Conservation (phyloP, 2,113 vertebrate genomes). For the Salvelinus namaycush region DNA sequence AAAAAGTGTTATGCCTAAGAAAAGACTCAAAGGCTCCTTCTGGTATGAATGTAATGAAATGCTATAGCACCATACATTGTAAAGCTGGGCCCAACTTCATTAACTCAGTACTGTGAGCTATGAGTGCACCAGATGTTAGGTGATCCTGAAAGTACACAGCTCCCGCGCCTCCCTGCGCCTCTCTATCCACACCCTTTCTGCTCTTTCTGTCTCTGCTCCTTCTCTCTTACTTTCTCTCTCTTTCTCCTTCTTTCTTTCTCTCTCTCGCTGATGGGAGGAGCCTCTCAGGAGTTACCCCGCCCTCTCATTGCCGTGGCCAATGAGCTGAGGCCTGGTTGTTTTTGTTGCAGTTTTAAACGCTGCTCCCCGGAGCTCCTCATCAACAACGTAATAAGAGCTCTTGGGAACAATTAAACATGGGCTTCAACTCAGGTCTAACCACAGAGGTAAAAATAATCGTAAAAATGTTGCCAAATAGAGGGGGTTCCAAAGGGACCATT, state of each 20-base stretch:
- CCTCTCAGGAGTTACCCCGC: constrained; percentile 2
- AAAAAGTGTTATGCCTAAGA: not conserved
- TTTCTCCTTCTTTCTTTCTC: constrained; percentile 51
- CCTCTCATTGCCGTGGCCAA: constrained; percentile 58
- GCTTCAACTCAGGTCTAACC: constrained; percentile 82
- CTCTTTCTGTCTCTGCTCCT: constrained; percentile 31
- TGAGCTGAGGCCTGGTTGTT: constrained; percentile 77
- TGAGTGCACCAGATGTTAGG: constrained; percentile 3
- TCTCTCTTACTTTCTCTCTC: constrained; percentile 20
- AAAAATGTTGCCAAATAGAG: constrained; percentile 77
- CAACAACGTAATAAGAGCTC: constrained; percentile 89
- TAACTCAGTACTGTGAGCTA: constrained; percentile 11
- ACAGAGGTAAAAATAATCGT: constrained; percentile 80
- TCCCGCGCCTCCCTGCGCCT: not conserved
- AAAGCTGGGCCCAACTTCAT: constrained; percentile 11
- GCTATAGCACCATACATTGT: constrained; percentile 20
- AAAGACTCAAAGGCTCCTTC: not conserved
- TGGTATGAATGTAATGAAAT: constrained; percentile 25
- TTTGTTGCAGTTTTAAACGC: constrained; percentile 85
- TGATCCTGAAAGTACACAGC: not conserved
- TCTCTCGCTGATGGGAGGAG: constrained; percentile 37
- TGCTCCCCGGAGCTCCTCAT: constrained; percentile 89
- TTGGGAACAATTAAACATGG: constrained; percentile 88
- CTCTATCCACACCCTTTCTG: constrained; percentile 4
- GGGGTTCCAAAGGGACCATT: constrained; percentile 72